Evolutionary conservation across 2,113 vertebrate genomes (phyloP), one percentile per base, ranked within the genome.

Genomic region (Mustela lutreola): DNA sequence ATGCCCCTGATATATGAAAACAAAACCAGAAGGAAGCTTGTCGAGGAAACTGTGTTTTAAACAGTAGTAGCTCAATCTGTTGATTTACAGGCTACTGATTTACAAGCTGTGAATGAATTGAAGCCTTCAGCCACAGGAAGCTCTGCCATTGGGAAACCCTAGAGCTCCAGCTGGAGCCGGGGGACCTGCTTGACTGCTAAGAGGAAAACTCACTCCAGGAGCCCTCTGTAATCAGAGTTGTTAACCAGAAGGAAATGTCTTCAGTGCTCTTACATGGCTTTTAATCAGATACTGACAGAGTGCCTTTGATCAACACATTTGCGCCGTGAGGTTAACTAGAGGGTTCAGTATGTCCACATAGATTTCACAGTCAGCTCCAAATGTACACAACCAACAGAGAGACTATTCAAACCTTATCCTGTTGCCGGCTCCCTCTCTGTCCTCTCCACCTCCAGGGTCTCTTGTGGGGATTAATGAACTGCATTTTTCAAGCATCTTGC

Each of bases 81-180:
- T 99, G 99, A 99, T 99, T 99, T 99, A 99, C 98, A 99, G 98
- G 98, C 97, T 98, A 97, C 98, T 99, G 99, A 99, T 99, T 99
- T 99, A 99, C 98, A 99, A 99, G 98, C 99, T 99, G 99, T 96
- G 99, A 99, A 99, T 99, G 99, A 99, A 99, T 99, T 98, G 99
- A 98, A 98, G 98, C 98, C 98, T 99, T 99, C 98, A 99, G 98
- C 98, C 97, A 99, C 99, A 99, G 99, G 99, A 99, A 99, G 98
- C 98, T 95, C 24, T 97, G 98, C 98, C 98, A 98, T 98, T 98
- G 98, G 97, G 99, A 99, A 99, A 98, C 98, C 97, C 98, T 98
- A 99, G 95, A 93, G 98, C 45, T 97, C 98, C 98, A 98, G 98
- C 98, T 98, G 98, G 98, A 99, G 98, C 98, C 97, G 81, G 89